Base-by-base conservation (phyloP, 2,113 vertebrate species). In the Benitochromis conjunctus region DNA sequence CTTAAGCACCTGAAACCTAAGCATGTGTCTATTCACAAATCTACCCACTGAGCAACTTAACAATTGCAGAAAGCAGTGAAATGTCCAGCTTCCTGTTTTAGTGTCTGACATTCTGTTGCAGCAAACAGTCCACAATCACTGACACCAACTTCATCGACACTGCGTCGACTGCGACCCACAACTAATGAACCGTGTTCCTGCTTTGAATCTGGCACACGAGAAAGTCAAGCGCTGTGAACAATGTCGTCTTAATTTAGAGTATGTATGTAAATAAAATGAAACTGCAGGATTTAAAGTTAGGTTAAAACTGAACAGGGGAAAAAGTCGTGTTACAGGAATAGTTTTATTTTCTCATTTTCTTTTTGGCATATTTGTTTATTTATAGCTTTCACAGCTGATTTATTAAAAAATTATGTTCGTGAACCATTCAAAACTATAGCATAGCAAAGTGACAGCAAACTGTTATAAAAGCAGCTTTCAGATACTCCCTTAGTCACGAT, bases 11-110 rank as follows among this genome's bases (percentile, higher is more conserved):
- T 26, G 26, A 26, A 26, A 3, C 26, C 3, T 26, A 26, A 26
- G 13, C 78, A 64, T 12, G 21, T 46, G 55, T 79, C 21, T 51
- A 66, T 7, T 29, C 53, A 51, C n/a, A 80, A 43, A 56, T 80
- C 34, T 76, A n/a, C 18, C 18, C 31, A 21, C n/a, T 66, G n/a
- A 82, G 41, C 7, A 60, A 18, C 51, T 36, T 82, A 62, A 81
- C 54, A 79, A 77, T 18, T 12, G n/a, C 10, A 81, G 69, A 79
- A 64, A 62, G 58, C 43, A 36, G 66, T 69, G 21, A 80, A 87
- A 87, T 41, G 41, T 21, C 34, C 36, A 26, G 56, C 82, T 86
- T 90, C 80, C 87, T 85, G 89, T 88, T 87, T 64, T 38, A 64
- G 1, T 86, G 56, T 66, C 14, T 57, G 53, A 80, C 26, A 80